These are phyloP conservation scores for Amphiura filiformis DNA, from an alignment of 35 echinoderm and acorn worm species.

Conservation along the genomic window DNA sequence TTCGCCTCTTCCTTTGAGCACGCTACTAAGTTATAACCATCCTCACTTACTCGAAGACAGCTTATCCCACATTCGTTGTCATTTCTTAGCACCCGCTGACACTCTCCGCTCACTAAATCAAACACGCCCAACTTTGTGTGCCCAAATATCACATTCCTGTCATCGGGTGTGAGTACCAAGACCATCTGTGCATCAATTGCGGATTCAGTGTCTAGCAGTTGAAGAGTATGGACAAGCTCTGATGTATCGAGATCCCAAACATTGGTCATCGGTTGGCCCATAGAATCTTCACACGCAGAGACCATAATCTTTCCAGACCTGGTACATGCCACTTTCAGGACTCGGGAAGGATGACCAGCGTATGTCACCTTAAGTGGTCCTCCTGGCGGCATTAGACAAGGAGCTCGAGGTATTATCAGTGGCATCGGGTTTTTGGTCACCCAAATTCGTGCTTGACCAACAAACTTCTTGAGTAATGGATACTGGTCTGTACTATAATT, in stretches of 20 bases:
- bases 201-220: not conserved
- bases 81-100: conserved; percentile 21
- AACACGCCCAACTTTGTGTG: conserved; percentile 45
- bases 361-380: conserved; percentile 68
- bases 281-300: conserved; percentile 49
- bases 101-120: conserved; percentile 50
- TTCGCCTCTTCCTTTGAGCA: conserved; percentile 32
- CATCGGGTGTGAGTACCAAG: conserved; percentile 1
- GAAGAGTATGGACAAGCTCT: conserved; percentile 67
- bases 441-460: conserved; percentile 53
- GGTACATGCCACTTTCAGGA: conserved; percentile 39
- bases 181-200: conserved; percentile 8
- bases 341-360: conserved; percentile 63
- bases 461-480: conserved; percentile 17
- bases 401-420: conserved; percentile 57
- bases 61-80: conserved; percentile 22
- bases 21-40: conserved; percentile 14
- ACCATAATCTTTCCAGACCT: conserved; percentile 34
- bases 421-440: conserved; percentile 18
- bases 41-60: conserved; percentile 9
- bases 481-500: conserved; percentile 35
- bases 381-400: conserved; percentile 79
- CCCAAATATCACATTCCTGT: conserved; percentile 58
- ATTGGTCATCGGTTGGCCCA: conserved; percentile 54
- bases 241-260: conserved; percentile 62